Percentiles rank a stretch among this genome's conserved stretches.
Conservation (phyloP, 2,797 vertebrate species). For the Hydrophis major region DNA sequence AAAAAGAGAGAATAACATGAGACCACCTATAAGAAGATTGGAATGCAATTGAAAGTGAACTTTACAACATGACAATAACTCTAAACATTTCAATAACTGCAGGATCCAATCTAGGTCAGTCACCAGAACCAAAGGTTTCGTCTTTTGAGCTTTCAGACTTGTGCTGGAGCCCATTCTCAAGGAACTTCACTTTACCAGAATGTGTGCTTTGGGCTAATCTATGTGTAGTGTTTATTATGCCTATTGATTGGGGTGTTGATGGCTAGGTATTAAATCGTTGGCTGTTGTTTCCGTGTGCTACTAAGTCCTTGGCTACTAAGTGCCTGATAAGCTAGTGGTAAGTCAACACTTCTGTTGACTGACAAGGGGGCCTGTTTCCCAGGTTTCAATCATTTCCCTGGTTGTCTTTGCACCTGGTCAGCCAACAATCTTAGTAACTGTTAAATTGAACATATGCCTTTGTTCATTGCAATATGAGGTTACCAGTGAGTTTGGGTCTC, state of each 20-base stretch:
- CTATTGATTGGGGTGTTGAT: not conserved
- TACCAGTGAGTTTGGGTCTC: not conserved
- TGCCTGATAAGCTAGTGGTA: not conserved
- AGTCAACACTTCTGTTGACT: not conserved
- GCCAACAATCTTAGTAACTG: not conserved
- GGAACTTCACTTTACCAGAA: not conserved
- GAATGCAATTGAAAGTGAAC: not conserved
- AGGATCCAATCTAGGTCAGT: not conserved
- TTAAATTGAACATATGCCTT: not conserved
- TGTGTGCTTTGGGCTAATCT: not conserved
- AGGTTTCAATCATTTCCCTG: not conserved
- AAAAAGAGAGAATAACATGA: not conserved
- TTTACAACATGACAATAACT: not conserved
- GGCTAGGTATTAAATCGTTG: not conserved
- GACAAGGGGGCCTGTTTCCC: not conserved
- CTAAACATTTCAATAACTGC: not conserved
- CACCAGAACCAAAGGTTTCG: not conserved
- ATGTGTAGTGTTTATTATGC: not conserved
- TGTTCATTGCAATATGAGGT: not conserved
- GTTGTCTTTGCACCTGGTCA: not conserved
- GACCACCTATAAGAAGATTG: not conserved
- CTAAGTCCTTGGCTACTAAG: not conserved
- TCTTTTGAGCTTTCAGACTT: not conserved
- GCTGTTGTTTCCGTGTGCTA: not conserved
- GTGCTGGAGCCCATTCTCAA: not conserved